Conservation (phyloP, 2,888 invertebrate genomes). For the Deilephila porcellus region DNA sequence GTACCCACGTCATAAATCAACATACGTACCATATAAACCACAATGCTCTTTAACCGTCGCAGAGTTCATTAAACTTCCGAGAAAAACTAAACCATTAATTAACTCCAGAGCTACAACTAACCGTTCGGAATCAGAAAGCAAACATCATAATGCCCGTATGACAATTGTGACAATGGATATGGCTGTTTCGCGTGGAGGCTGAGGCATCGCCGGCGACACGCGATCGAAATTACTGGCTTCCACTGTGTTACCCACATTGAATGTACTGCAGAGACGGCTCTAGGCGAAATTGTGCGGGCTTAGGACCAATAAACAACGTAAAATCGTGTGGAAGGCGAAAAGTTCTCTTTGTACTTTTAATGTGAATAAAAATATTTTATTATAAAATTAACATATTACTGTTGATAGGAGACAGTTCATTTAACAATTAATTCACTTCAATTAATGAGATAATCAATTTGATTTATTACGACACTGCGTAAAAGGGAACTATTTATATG, state of each 20-base stretch:
- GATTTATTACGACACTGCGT: too few species aligned
- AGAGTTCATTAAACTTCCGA: conserved; percentile 6
- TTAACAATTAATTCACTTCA: too few species aligned
- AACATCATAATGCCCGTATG: conserved; percentile 21
- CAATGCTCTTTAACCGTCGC: background rate
- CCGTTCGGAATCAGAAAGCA: conserved; percentile 15
- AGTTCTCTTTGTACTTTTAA: too few species aligned
- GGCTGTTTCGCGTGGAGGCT: conserved; percentile 11
- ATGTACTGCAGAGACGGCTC: background rate
- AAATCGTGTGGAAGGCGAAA: too few species aligned
- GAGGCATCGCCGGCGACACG: conserved; percentile 9
- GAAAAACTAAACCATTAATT: conserved; percentile 8
- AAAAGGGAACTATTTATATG: too few species aligned
- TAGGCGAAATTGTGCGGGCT: background rate
- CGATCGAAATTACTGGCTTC: conserved; percentile 38
- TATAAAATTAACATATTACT: too few species aligned
- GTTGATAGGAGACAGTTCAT: too few species aligned
- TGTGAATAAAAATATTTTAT: too few species aligned
- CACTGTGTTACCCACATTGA: conserved; percentile 26
- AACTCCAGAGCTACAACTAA: background rate
- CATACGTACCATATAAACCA: background rate
- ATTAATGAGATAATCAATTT: too few species aligned
- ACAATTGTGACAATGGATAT: conserved; percentile 28
- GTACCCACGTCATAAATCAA: too few species aligned
- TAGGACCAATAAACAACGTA: background rate